Evolutionary conservation across 2,797 vertebrate species (phyloP).

Genomic region (Alfaro cultratus): DNA sequence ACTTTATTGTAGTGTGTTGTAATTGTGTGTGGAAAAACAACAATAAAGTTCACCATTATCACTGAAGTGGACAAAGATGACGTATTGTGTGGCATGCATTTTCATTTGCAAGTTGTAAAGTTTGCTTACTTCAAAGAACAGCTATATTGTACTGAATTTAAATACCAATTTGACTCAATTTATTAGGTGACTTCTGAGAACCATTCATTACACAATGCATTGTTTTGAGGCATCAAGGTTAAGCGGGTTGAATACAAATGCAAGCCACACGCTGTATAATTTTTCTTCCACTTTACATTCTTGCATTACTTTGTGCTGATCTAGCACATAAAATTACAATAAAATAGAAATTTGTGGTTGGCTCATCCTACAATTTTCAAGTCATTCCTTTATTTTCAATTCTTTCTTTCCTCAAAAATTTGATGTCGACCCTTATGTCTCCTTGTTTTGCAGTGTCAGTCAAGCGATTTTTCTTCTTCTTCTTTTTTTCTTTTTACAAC

Average conservation of each 20-base stretch:
- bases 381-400: background rate
- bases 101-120: background rate
- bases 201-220: background rate
- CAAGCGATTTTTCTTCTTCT: slow-evolving; percentile 41
- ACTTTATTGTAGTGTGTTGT: background rate
- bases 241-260: background rate
- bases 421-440: slow-evolving; percentile 11
- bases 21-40: background rate
- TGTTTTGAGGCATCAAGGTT: background rate
- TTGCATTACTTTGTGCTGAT: background rate
- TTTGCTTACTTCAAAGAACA: background rate
- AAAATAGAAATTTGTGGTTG: background rate
- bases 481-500: background rate
- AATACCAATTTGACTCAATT: background rate
- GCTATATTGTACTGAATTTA: background rate
- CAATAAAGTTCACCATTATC: background rate
- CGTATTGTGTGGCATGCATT: background rate
- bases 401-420: slow-evolving; percentile 2
- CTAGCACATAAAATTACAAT: background rate
- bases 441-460: slow-evolving; percentile 41
- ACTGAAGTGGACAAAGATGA: background rate
- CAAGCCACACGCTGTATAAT: background rate
- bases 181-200: background rate
- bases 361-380: background rate
- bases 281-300: background rate